A percentile compares a stretch with the other conserved stretches of the same genome.
Evolutionary conservation across 1,140 invertebrate species (phyloP).

Genomic region (Tetramorium parvispinum): DNA sequence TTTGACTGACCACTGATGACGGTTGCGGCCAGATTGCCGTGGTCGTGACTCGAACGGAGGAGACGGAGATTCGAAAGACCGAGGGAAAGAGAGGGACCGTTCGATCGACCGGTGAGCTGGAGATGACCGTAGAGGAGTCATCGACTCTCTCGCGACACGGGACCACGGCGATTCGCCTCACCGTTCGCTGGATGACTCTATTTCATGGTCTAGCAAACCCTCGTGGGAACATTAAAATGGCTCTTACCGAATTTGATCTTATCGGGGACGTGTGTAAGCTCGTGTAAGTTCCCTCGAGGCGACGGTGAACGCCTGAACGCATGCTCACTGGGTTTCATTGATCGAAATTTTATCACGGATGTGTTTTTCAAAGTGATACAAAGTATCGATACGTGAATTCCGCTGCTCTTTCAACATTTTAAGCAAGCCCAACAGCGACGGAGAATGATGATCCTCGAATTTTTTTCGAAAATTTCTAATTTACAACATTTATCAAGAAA

Average conservation of each 20-base stretch:
- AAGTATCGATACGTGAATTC: not conserved
- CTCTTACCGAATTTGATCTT: conserved; percentile 36
- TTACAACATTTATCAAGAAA: not conserved
- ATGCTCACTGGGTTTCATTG: too few species aligned
- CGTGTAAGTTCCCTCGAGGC: not conserved
- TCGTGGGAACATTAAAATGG: conserved; percentile 2
- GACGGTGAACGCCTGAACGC: too few species aligned
- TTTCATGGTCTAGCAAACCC: conserved; percentile 51
- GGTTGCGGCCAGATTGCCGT: conserved; percentile 26
- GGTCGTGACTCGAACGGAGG: conserved; percentile 53
- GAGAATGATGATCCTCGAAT: not conserved
- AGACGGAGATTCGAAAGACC: not conserved
- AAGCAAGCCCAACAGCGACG: not conserved
- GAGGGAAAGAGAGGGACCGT: conserved; percentile 6
- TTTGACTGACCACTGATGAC: conserved; percentile 7
- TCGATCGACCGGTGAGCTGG: conserved; percentile 57
- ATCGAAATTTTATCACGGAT: conserved; percentile 7
- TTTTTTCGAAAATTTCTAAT: not conserved
- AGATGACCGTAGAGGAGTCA: conserved; percentile 49
- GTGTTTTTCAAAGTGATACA: not conserved
- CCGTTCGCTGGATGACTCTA: conserved; percentile 9
- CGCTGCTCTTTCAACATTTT: not conserved
- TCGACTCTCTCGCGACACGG: conserved; percentile 56
- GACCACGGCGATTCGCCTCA: conserved; percentile 24
- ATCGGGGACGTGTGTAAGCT: not conserved